Evolutionary conservation across 2,113 vertebrate genomes (phyloP), one percentile per base, ranked within the genome.

Genomic region (Cettia cetti): DNA sequence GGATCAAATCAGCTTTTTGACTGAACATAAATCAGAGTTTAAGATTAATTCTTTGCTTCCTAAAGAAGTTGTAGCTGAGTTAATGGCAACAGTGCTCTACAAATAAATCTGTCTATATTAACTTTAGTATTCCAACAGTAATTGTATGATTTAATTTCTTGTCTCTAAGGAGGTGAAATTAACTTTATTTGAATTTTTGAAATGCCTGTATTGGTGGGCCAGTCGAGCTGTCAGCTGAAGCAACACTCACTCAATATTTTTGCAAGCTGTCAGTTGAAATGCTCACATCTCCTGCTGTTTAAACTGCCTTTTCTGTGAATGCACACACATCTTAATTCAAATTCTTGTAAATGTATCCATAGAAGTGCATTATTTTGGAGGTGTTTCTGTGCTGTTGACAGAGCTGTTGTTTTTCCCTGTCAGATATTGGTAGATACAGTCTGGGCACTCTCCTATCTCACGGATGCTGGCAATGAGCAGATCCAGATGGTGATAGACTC

Each of bases 401-500:
- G 71, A 83, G 42, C 33, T 86, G 28, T 90, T 74, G 5, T 91
- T n/a, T 33, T 96, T 24, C 71, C 2, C 65, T 79, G 44, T 14
- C 96, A 99, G 99, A 99, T 99, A 94, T 97, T 99, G 98, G 99
- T 99, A 93, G 99, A 99, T 97, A 99, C 99, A 4, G 99, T 99
- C 77, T 99, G 99, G 99, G 99, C 99, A 7, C 98, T 99, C 76
- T 99, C 99, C 40, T 99, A 99, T 92, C 98, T 99, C 94, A 99
- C 99, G 6, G 99, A 99, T 83, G 99, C 99, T 85, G 99, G 99
- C 78, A 99, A 99, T 24, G 99, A 99, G 96, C 99, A 99, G 97
- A 99, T 99, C 97, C 99, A 99, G 97, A 99, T 99, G 99, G 99
- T 99, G 89, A 99, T 99, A 76, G 99, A 99, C 93, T 99, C 99